These are phyloP conservation scores for Hippocampus mohnikei DNA, from an alignment of 2,113 vertebrate genomes.

Conservation along the genomic window DNA sequence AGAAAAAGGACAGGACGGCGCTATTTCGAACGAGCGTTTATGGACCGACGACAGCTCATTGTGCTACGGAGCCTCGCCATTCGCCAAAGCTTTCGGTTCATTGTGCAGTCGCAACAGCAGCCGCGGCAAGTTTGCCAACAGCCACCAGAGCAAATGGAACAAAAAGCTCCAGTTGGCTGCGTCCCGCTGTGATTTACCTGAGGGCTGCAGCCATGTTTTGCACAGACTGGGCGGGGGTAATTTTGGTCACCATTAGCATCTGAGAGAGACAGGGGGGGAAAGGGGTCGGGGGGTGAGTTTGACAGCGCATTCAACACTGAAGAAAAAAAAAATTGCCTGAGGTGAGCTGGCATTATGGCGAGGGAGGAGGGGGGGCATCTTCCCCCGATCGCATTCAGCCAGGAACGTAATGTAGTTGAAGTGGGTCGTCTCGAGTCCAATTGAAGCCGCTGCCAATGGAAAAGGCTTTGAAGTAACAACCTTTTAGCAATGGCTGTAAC, in stretches of 20 bases:
- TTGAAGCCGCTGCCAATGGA: conserved; percentile 47
- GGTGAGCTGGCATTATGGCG: conserved; percentile 45
- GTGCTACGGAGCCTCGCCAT: conserved; percentile 31
- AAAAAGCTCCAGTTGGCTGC: conserved; percentile 57
- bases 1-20: conserved; percentile 23
- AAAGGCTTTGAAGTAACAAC: conserved; percentile 51
- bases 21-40: conserved; percentile 39
- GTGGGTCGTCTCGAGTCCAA: conserved; percentile 58
- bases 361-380: conserved; percentile 30
- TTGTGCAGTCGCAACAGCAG: conserved; percentile 42
- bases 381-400: conserved; percentile 52
- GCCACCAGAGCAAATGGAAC: conserved; percentile 44
- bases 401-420: conserved; percentile 63
- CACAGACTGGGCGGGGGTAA: conserved; percentile 50
- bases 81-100: conserved; percentile 60
- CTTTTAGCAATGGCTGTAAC: conserved; percentile 40
- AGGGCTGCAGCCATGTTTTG: conserved; percentile 53
- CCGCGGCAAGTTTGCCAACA: conserved; percentile 48
- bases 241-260: conserved; percentile 62
- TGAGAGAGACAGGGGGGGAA: conserved; percentile 25
- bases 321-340: conserved; percentile 41
- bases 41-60: conserved; percentile 43
- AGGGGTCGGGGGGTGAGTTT: not conserved
- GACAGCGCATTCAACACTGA: conserved; percentile 38
- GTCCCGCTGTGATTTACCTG: conserved; percentile 53